Base-by-base conservation (phyloP, 2,888 invertebrate species). In the Volucella inflata region DNA sequence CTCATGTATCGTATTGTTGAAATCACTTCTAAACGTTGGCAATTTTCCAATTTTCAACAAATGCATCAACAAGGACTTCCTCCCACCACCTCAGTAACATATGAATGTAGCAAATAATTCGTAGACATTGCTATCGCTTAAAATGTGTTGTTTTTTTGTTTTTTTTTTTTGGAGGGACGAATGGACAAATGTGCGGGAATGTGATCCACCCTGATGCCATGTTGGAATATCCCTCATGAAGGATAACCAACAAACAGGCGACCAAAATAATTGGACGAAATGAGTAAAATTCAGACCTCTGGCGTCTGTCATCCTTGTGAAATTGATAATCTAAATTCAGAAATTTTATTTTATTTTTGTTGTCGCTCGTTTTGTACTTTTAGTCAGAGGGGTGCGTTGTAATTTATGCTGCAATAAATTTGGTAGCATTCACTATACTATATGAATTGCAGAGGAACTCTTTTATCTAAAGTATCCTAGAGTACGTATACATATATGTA, bases 341-440 rank as follows among this genome's bases (percentile, higher is more conserved):
- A 67, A 40, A 65, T 80, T 46, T 51, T 68, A 62, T 84, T 75
- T 80, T 9, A 30, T 30, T 30, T 30, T 6, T 6, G 0, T 30
- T 4, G 4, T 30, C 6, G 4, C 0, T 30, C 6, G 4, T 30
- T 3, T 30, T 30, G 30, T 3, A 4, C 30, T 6, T 30, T 6
- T 30, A 30, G 4, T 30, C 30, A 30, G 30, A 30, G 4, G 30
- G 30, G 10, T n/a, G n/a, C n/a, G n/a, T 46, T 53, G 46, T 71
- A 80, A 76, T 80, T 84, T 84, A 84, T 84, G 75, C 71, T 75
- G 80, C 84, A 84, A 84, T 84, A 84, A 84, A 84, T 84, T 80
- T 71, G 60, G 53, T 75, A 57, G 74, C 74, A 82, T 82, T 75
- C 71, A 71, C 14, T 51, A 14, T 14, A 14, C n/a, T n/a, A n/a